phyloP scores from a whole-genome alignment of 2,888 invertebrate species.

The Drosophila ochracea region DNA sequence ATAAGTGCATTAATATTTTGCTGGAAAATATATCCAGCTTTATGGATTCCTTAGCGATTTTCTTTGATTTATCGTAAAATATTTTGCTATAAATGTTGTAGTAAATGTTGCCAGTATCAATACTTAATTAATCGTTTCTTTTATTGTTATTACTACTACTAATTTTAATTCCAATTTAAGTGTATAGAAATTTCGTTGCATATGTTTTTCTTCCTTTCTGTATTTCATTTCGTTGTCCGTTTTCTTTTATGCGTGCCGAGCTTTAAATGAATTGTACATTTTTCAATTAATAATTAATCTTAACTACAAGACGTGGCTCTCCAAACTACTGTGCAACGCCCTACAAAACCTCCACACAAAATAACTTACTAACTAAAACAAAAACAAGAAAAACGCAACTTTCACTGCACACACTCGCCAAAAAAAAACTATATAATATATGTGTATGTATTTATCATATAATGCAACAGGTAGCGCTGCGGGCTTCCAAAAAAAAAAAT shows the following conservation, averaged over 20 bases:
- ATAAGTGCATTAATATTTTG: neutral
- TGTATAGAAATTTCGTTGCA: slow-evolving; percentile 16
- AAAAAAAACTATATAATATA: slow-evolving; percentile 18
- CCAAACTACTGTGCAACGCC: slow-evolving; percentile 28
- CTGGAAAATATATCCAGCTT: neutral
- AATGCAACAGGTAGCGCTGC: slow-evolving; percentile 57
- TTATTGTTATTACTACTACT: neutral
- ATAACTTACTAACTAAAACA: slow-evolving; percentile 12
- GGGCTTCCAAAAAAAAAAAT: slow-evolving; percentile 31
- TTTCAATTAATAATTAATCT: slow-evolving; percentile 50
- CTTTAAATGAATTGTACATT: slow-evolving; percentile 41
- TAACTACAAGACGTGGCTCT: slow-evolving; percentile 21
- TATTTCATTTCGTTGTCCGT: slow-evolving; percentile 13
- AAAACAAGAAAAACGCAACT: slow-evolving; percentile 48
- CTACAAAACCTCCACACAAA: slow-evolving; percentile 26
- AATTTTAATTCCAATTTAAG: neutral
- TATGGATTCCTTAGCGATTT: neutral
- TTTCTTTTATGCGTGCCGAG: slow-evolving; percentile 51
- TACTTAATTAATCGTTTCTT: neutral
- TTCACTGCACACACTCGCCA: slow-evolving; percentile 52
- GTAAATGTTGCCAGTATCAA: neutral
- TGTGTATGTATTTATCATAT: slow-evolving; percentile 7
- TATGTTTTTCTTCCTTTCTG: neutral
- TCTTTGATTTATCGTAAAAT: neutral
- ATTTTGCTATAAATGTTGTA: neutral